These are phyloP conservation scores for Grallaria varia DNA, from an alignment of 2,113 vertebrate genomes.

Conservation along the genomic window DNA sequence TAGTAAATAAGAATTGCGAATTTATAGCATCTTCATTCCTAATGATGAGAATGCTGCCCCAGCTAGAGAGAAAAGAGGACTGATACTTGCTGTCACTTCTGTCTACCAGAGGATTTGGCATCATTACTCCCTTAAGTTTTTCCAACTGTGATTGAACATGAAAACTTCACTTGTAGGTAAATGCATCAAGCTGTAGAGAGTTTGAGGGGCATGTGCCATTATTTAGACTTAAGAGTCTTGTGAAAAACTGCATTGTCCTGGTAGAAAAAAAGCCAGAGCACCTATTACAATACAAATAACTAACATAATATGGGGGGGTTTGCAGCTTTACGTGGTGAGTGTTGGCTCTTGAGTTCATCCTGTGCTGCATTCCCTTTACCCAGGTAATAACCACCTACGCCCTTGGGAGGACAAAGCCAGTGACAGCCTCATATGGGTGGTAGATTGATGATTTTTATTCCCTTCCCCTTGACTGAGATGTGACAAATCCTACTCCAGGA, in stretches of 20 bases:
- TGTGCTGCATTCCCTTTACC: background rate
- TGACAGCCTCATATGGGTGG: background rate
- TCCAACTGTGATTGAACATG: background rate
- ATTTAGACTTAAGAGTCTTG: background rate
- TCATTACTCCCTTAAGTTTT: background rate
- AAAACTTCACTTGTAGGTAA: background rate
- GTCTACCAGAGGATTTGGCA: background rate
- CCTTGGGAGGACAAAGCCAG: background rate
- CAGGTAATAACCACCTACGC: background rate
- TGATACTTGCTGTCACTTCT: background rate
- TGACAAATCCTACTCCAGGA: background rate
- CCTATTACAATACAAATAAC: background rate
- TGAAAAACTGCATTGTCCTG: background rate
- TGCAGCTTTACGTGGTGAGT: background rate
- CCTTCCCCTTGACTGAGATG: background rate
- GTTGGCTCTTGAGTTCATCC: background rate
- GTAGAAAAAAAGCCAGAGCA: background rate
- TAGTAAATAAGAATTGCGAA: background rate
- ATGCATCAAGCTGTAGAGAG: background rate
- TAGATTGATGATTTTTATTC: background rate
- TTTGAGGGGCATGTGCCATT: background rate
- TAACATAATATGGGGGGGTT: rapidly evolving
- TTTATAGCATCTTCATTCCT: background rate
- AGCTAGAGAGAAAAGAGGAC: background rate
- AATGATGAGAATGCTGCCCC: background rate